Base-by-base conservation (phyloP, 2,888 invertebrate species). In the Apeira syringaria region DNA sequence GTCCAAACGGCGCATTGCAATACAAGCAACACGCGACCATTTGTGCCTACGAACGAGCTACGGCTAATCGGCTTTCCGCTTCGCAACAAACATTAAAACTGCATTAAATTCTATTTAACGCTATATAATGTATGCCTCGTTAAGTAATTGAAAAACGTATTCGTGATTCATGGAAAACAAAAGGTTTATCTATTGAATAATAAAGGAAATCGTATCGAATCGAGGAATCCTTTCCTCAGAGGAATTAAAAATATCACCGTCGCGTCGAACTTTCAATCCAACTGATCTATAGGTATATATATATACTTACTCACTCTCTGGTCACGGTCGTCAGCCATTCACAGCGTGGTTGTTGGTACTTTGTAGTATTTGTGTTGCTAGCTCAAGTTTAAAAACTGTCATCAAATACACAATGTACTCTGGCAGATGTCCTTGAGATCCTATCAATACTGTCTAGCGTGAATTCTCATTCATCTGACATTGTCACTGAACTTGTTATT, bases 81-180 rank as follows among this genome's bases (percentile, higher is more conserved):
- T 72, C 71, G 68, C 68, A 73, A 69, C 73, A 66, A 74, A 76
- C 81, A 86, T 85, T 84, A 84, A 85, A 85, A 81, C 64, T 74
- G 75, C 82, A 85, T 86, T 82, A 83, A 79, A 80, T 74, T 79
- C 69, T 75, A 80, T 84, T 85, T 79, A 80, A 72, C 74, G 65
- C 61, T 66, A 59, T 59, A 74, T 72, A 73, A 67, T 75, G 66
- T 68, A 67, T 63, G 69, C 60, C 71, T 68, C 64, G 70, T 74
- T 79, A 70, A 71, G 73, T 74, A 76, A 80, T 78, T 78, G 74
- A 74, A 78, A 76, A 72, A 72, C 62, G 54, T 67, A 68, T 44
- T 34, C 69, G 70, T 78, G 72, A 53, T 67, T 63, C 72, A 71
- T 70, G 70, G 44, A 38, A 66, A 43, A 29, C 60, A 57, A 69